A percentile compares a stretch with the other conserved stretches of the same genome.
phyloP scores from a whole-genome alignment of 2,888 invertebrate genomes.

The Sphaerophoria taeniata region DNA sequence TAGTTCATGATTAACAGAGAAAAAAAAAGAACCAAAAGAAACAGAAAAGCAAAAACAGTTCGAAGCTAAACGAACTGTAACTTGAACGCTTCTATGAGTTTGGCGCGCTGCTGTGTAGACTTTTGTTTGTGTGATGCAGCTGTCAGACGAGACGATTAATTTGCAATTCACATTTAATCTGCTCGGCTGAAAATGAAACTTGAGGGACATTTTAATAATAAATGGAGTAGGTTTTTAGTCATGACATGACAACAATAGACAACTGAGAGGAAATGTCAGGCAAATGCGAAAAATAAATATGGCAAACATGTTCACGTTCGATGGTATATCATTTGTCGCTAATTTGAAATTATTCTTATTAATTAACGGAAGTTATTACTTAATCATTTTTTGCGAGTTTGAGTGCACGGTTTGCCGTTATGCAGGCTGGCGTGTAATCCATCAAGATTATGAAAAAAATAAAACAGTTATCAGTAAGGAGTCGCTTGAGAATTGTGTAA shows the following conservation, averaged over 20 bases:
- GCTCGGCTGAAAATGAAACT: slow-evolving; percentile 15
- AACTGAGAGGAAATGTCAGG: slow-evolving; percentile 7
- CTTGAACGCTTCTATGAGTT: slow-evolving; percentile 59
- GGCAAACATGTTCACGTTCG: slow-evolving; percentile 29
- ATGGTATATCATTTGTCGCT: slow-evolving; percentile 56
- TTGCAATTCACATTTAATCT: slow-evolving; percentile 34
- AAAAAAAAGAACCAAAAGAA: not conserved
- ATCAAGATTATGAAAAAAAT: slow-evolving; percentile 6
- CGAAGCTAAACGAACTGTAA: slow-evolving; percentile 73
- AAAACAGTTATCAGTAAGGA: not conserved
- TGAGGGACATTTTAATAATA: slow-evolving; percentile 14
- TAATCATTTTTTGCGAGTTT: slow-evolving; percentile 45
- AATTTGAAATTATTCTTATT: slow-evolving; percentile 33
- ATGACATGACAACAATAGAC: not conserved
- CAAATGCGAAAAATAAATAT: not conserved
- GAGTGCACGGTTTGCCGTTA: slow-evolving; percentile 34
- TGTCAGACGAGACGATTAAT: slow-evolving; percentile 63
- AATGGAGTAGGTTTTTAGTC: not conserved
- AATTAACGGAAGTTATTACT: slow-evolving; percentile 69
- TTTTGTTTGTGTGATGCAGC: slow-evolving; percentile 28
- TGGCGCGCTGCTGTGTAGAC: not conserved
- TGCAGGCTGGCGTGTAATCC: slow-evolving; percentile 42
- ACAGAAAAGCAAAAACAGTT: slow-evolving; percentile 49
- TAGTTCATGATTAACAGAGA: slow-evolving; percentile 2
- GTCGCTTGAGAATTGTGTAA: slow-evolving; percentile 15